A percentile compares a stretch with the other conserved stretches of the same genome.
Conservation (phyloP, 2,113 vertebrate species). For the Lepidothrix coronata region DNA sequence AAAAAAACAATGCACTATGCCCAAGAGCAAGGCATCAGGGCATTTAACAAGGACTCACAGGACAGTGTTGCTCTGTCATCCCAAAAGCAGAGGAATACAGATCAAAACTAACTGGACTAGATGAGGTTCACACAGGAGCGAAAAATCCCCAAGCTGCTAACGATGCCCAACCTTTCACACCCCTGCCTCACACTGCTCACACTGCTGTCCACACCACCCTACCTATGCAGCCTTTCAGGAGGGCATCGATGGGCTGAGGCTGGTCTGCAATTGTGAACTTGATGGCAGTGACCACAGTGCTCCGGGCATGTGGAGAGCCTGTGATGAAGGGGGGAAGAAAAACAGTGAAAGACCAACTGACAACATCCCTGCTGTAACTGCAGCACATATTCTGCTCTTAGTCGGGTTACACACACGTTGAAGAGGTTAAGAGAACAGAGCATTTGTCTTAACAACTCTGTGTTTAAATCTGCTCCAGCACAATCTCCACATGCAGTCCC, state of each 20-base stretch:
- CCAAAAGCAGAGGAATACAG: background rate
- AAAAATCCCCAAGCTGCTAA: background rate
- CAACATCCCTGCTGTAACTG: background rate
- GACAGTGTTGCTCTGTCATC: background rate
- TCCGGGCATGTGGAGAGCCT: slow-evolving; percentile 86
- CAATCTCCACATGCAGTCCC: background rate
- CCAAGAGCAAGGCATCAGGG: background rate
- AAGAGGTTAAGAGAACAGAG: background rate
- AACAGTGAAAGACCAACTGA: background rate
- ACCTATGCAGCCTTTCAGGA: slow-evolving; percentile 90
- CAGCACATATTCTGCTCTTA: background rate
- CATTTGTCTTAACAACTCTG: background rate
- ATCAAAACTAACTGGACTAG: background rate
- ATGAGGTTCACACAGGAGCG: background rate
- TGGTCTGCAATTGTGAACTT: slow-evolving; percentile 94
- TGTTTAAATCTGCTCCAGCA: background rate
- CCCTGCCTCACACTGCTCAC: background rate
- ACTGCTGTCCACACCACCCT: background rate
- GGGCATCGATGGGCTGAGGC: slow-evolving; percentile 84
- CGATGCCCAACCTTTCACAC: accelerated
- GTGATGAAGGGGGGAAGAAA: background rate
- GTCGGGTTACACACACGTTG: accelerated
- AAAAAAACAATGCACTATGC: background rate
- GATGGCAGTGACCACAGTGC: slow-evolving; percentile 88
- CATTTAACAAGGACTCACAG: background rate